Percentiles rank a stretch among this genome's conserved stretches.
These are phyloP conservation scores for Chamaea fasciata DNA, from an alignment of 2,113 vertebrate genomes.

Conservation along the genomic window DNA sequence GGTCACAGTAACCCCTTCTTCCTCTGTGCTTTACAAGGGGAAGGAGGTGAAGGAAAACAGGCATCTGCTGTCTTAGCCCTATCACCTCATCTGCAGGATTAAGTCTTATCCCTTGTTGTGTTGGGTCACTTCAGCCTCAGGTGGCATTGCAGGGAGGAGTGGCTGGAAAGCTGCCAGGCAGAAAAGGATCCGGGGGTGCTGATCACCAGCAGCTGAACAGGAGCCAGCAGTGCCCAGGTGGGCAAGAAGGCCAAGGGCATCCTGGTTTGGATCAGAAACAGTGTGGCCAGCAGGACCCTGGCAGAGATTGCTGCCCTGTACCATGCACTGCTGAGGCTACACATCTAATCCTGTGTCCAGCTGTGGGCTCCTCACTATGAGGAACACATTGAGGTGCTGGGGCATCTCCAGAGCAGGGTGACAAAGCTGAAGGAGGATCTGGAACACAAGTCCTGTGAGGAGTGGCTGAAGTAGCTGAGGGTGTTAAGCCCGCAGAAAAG, in stretches of 20 bases:
- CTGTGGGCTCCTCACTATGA: not conserved
- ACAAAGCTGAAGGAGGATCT: not conserved
- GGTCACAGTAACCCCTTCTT: not conserved
- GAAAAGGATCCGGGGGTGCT: not conserved
- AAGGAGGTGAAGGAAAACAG: not conserved
- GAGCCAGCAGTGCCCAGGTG: not conserved
- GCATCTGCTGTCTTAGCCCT: not conserved
- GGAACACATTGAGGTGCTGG: not conserved
- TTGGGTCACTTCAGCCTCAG: rapidly evolving
- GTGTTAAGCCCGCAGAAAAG: not conserved
- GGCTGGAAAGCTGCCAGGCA: not conserved
- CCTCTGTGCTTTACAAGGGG: not conserved
- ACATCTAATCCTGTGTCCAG: rapidly evolving
- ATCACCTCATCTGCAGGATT: not conserved
- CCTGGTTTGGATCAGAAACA: not conserved
- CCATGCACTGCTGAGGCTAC: not conserved
- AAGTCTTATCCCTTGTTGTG: not conserved
- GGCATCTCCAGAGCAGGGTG: not conserved
- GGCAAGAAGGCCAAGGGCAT: not conserved
- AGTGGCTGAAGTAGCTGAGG: not conserved
- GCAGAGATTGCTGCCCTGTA: not conserved
- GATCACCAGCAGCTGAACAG: not conserved
- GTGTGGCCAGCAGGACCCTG: not conserved
- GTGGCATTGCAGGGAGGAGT: not conserved
- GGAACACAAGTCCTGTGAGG: not conserved